A percentile compares a stretch with the other conserved stretches of the same genome.
Evolutionary conservation across 2,113 vertebrate species (phyloP).

Genomic region (Semicossyphus pulcher): DNA sequence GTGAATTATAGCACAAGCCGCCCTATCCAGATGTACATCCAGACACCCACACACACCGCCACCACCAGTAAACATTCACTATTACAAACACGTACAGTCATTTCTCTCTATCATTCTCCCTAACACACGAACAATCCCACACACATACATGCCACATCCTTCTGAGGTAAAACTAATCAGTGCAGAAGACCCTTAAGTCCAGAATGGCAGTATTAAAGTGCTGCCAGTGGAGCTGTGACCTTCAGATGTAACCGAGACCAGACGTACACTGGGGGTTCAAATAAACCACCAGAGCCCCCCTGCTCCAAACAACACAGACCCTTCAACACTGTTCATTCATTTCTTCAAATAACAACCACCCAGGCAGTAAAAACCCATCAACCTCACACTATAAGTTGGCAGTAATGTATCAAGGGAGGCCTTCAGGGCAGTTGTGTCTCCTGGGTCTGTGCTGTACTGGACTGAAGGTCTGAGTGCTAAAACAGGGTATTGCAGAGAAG

Average conservation of each 20-base stretch:
- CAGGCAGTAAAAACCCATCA: conserved; percentile 47
- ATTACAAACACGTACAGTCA: neutral
- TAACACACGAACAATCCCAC: neutral
- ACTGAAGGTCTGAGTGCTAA: conserved; percentile 15
- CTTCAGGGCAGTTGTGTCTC: conserved; percentile 38
- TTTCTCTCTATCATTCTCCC: neutral
- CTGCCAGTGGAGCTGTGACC: conserved; percentile 69
- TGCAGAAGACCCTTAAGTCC: conserved; percentile 57
- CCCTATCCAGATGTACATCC: conserved; percentile 40
- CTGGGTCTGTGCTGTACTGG: conserved; percentile 13
- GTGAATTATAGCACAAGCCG: conserved; percentile 62
- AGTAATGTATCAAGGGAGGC: conserved; percentile 40
- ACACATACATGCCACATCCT: conserved; percentile 6
- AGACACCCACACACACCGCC: conserved; percentile 1
- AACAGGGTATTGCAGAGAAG: conserved; percentile 8
- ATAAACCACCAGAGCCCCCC: conserved; percentile 25
- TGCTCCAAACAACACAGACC: conserved; percentile 29
- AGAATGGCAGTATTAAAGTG: conserved; percentile 48
- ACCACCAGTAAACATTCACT: neutral
- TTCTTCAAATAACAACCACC: conserved; percentile 48
- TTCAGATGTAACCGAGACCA: conserved; percentile 68
- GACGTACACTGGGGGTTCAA: conserved; percentile 44
- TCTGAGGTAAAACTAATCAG: conserved; percentile 74
- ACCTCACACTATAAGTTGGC: conserved; percentile 43
- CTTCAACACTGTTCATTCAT: conserved; percentile 20